phyloP scores from a whole-genome alignment of 2,113 vertebrate genomes.

The Xenopus laevis region DNA sequence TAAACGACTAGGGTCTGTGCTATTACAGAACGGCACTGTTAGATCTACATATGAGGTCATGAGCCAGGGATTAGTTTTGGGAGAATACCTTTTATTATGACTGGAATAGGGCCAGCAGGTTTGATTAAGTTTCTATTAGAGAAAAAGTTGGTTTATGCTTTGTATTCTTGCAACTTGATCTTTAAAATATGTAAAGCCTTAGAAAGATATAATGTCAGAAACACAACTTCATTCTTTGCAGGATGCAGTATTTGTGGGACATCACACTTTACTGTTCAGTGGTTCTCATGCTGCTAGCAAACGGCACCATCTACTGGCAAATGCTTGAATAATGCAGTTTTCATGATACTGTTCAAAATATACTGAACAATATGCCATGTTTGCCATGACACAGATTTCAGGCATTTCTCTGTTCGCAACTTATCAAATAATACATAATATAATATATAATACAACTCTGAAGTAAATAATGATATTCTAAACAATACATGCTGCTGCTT shows the following conservation, averaged over 20 bases:
- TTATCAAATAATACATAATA: no score
- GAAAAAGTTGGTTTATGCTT: constrained; percentile 20
- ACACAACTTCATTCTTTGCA: background rate
- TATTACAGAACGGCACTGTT: constrained; percentile 31
- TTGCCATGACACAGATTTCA: no score
- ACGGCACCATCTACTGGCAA: constrained; percentile 16
- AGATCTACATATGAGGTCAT: constrained; percentile 32
- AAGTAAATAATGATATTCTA: no score
- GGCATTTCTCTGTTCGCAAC: no score
- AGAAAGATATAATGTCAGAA: constrained; percentile 2
- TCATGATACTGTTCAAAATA: no score
- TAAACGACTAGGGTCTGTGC: constrained; percentile 11
- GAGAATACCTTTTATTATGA: constrained; percentile 30
- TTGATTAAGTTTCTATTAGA: constrained; percentile 2
- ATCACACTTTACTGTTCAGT: background rate
- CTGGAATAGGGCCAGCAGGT: constrained; percentile 9
- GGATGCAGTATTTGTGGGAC: background rate
- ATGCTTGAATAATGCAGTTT: no score
- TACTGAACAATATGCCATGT: no score
- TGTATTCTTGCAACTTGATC: constrained; percentile 5
- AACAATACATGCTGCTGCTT: background rate
- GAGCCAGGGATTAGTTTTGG: background rate
- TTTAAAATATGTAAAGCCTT: background rate
- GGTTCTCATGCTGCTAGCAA: background rate
- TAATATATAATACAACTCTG: no score